Evolutionary conservation across 2,888 invertebrate genomes (phyloP).

Genomic region (Hylaea fasciaria): DNA sequence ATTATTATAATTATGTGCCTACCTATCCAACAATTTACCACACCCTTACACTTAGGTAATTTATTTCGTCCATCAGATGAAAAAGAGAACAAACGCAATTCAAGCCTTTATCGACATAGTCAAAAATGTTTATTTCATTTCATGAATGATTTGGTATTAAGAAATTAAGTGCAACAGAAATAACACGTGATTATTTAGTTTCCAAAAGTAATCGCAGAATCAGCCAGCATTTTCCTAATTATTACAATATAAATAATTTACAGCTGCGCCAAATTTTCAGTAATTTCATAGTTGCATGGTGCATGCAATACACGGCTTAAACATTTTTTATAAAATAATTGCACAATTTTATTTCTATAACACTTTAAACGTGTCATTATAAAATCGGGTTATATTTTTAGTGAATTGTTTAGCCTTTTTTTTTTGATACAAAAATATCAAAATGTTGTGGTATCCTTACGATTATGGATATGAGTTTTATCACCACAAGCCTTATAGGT

Average conservation of each 20-base stretch:
- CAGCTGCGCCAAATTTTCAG: slow-evolving; percentile 23
- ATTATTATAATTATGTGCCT: too few relatives aligned
- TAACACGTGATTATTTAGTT: too few relatives aligned
- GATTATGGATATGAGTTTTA: slow-evolving; percentile 22
- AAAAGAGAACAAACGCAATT: too few relatives aligned
- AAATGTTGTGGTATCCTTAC: slow-evolving; percentile 24
- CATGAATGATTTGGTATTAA: too few relatives aligned
- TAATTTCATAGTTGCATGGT: slow-evolving; percentile 27
- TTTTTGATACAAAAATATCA: neutral
- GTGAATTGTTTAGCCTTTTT: neutral
- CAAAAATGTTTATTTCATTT: too few relatives aligned
- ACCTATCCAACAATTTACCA: too few relatives aligned
- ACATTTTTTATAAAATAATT: slow-evolving; percentile 13
- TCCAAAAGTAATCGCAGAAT: slow-evolving; percentile 19
- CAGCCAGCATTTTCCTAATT: slow-evolving; percentile 16
- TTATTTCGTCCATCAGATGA: too few relatives aligned
- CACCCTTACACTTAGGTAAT: too few relatives aligned
- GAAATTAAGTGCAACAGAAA: too few relatives aligned
- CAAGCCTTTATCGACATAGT: too few relatives aligned
- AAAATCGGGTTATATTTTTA: neutral
- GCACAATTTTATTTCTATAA: neutral
- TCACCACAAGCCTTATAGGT: slow-evolving; percentile 10
- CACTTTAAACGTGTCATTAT: neutral
- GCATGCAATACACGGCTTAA: slow-evolving; percentile 28
- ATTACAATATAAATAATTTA: slow-evolving; percentile 27